Evolutionary conservation across 2,888 invertebrate genomes (phyloP).

Genomic region (Odiellus spinosus): DNA sequence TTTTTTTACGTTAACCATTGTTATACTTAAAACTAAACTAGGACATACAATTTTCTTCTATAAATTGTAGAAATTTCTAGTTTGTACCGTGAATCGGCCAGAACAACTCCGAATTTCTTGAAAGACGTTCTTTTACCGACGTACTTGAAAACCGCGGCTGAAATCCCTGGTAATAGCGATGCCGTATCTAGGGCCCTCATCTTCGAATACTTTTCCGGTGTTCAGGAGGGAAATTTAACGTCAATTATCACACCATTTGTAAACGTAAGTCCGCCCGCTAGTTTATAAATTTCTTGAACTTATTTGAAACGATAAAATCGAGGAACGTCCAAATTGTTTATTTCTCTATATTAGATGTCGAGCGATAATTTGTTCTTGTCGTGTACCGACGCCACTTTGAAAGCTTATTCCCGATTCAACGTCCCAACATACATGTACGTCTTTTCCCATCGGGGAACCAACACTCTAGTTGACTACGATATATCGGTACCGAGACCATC

Average conservation of each 20-base stretch:
- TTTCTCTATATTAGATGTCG: constrained; percentile 22
- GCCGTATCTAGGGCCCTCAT: constrained; percentile 14
- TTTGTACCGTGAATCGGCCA: constrained; percentile 8
- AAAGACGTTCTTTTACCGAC: constrained; percentile 10
- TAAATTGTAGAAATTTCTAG: constrained; percentile 8
- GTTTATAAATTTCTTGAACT: no score
- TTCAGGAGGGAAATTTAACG: constrained; percentile 17
- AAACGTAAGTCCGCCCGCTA: constrained; percentile 14
- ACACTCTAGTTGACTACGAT: constrained; percentile 17
- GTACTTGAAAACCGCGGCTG: constrained; percentile 12
- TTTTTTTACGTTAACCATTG: background rate
- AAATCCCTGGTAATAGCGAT: constrained; percentile 12
- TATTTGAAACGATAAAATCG: no score
- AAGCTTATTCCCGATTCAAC: constrained; percentile 25
- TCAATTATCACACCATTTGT: constrained; percentile 17
- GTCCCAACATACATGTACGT: constrained; percentile 28
- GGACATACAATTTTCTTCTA: background rate
- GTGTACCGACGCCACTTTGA: constrained; percentile 26
- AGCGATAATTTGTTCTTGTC: constrained; percentile 29
- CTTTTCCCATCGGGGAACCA: constrained; percentile 26
- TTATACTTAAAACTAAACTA: background rate
- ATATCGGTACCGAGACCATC: constrained; percentile 9
- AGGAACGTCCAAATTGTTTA: no score
- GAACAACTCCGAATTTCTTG: constrained; percentile 10
- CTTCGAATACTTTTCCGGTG: constrained; percentile 18